Base-by-base conservation (phyloP, 2,113 vertebrate species). In the Mormyrus iriodes region DNA sequence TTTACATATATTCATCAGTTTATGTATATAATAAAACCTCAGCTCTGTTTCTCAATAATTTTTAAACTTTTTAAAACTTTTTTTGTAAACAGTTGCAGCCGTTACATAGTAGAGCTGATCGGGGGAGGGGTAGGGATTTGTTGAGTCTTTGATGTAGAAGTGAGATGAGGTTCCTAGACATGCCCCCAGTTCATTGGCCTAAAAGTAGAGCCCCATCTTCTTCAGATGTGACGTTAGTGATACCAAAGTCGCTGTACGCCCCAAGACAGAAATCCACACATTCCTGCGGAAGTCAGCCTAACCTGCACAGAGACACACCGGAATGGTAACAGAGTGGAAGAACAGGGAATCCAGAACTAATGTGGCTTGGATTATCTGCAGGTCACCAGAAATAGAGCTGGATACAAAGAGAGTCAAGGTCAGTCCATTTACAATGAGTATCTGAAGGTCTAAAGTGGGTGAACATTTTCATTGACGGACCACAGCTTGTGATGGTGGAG, bases 61-160 rank as follows among this genome's bases (percentile, higher is more conserved):
- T 96, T 92, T 93, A 93, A 94, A 95, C 94, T 91, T 95, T 95
- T 97, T 96, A 96, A 96, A 88, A 73, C 61, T 69, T 69, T 65
- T 65, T 65, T 90, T 98, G 98, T 98, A 98, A 99, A 99, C 98
- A 97, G 96, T 97, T 98, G 97, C 97, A 97, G 98, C 97, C 97
- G 93, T 91, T 96, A 96, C 95, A 96, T 97, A 94, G 95, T 96
- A 96, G 96, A 96, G 97, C 91, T 90, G 89, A 89, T 88, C 27
- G 51, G 7, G 61, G 87, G 17, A 31, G n/a, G 12, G 58, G 15
- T 27, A 44, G 53, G 55, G 31, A 42, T 44, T 55, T 42, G 15
- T 58, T 39, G 39, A 42, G 52, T 87, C 52, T 87, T 49, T 86
- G 86, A 87, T 55, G 86, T 84, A 48, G 42, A 84, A n/a, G 44